Evolutionary conservation across 92 coral and sea anemone genomes (phyloP).

Genomic region (Metridium senile): DNA sequence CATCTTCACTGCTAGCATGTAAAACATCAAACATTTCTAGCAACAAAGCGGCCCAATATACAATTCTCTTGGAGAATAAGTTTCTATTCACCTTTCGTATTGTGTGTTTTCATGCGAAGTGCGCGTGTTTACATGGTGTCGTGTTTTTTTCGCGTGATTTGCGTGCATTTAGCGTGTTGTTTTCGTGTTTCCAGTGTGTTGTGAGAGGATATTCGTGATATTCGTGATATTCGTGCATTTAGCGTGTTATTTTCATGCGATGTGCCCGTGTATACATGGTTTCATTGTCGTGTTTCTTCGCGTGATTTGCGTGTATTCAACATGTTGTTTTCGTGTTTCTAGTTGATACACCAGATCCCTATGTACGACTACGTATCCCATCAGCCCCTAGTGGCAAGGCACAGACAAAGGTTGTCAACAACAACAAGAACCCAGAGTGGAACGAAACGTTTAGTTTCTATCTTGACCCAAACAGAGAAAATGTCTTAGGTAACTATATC

Average conservation of each 20-base stretch:
- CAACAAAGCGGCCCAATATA: too few species aligned
- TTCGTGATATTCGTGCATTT: too few species aligned
- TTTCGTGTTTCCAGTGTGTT: slow-evolving; percentile 17
- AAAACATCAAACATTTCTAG: too few species aligned
- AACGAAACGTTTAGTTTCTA: slow-evolving; percentile 46
- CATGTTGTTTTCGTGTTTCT: background rate
- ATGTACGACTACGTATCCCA: slow-evolving; percentile 42
- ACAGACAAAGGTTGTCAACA: slow-evolving; percentile 32
- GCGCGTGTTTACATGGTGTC: too few species aligned
- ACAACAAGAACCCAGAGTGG: slow-evolving; percentile 57
- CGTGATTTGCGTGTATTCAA: background rate
- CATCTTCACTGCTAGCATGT: too few species aligned
- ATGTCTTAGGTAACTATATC: slow-evolving; percentile 50
- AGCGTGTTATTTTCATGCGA: too few species aligned
- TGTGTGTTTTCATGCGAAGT: too few species aligned
- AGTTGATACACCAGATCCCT: slow-evolving; percentile 69
- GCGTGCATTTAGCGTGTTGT: background rate
- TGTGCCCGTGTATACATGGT: too few species aligned
- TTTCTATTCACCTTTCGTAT: too few species aligned
- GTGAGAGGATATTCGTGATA: too few species aligned
- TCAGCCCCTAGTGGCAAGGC: slow-evolving; percentile 58
- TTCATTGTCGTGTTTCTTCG: background rate
- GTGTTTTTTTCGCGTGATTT: background rate
- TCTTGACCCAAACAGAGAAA: slow-evolving; percentile 42
- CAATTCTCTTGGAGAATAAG: too few species aligned